Evolutionary conservation across 1,140 invertebrate species (phyloP), one percentile per base, ranked within the genome.

Genomic region (Drosophila ficusphila): DNA sequence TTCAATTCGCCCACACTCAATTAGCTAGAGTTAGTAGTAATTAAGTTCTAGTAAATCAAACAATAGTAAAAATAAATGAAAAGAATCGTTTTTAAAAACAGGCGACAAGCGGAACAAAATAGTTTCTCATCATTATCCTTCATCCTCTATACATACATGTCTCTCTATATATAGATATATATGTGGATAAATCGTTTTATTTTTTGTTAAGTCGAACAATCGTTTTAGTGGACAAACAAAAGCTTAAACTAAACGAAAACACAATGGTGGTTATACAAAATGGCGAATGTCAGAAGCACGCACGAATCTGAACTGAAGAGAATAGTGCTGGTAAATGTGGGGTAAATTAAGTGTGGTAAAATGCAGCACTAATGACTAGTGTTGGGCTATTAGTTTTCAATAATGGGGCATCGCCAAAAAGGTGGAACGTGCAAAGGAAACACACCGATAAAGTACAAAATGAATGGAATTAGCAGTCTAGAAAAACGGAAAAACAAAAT

Each of bases 41-140:
- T 71, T 68, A 67, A 58, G 38, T 67, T 70, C 62, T 85, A 74
- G 48, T 70, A 57, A 58, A 88, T 51, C 27, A 68, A 78, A 83
- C 25, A 81, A 65, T 47, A 57, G 25, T 49, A 67, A 73, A 76
- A 61, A 42, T 12, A 58, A 85, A 85, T 33, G 62, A 60, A 68
- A 83, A 70, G 41, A 71, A 73, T 68, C 60, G 76, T 53, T 65
- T 58, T 60, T 74, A 77, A 86, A 90, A 91, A 89, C 90, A 91
- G 88, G 88, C 88, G 90, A 91, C 90, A 91, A 91, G 90, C 90
- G 90, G 90, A 91, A 91, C 90, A 90, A 91, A 91, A 91, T 90
- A 79, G 89, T 91, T 90, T 91, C 79, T 85, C 67, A 72, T 77
- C 53, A 61, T 79, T 57, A 61, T 49, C 39, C 48, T 52, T 27